A percentile compares a stretch with the other conserved stretches of the same genome.
These are phyloP conservation scores for Drosophila buzzatii DNA, from an alignment of 2,888 invertebrate species.

Conservation along the genomic window DNA sequence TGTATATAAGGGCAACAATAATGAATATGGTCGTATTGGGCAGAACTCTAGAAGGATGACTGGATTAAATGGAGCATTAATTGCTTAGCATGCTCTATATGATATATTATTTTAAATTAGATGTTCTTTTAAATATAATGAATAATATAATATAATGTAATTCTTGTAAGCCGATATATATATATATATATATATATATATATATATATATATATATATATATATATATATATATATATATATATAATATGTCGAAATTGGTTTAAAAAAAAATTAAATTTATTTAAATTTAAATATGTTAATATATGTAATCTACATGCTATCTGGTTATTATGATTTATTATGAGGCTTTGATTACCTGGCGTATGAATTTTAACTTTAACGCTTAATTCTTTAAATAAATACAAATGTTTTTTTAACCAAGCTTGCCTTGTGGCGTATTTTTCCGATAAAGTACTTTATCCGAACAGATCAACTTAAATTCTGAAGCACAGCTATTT, in stretches of 20 bases:
- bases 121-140: background rate
- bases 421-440: no score
- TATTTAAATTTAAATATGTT: background rate
- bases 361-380: background rate
- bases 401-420: background rate
- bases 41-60: constrained; percentile 4
- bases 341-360: background rate
- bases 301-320: background rate
- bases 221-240: background rate
- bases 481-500: no score
- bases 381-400: background rate
- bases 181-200: background rate
- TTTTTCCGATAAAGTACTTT: no score
- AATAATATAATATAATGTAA: background rate
- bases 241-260: no score
- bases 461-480: no score
- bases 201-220: background rate
- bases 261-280: background rate
- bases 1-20: background rate
- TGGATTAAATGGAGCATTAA: constrained; percentile 14
- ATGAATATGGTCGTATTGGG: constrained; percentile 9
- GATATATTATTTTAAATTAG: background rate
- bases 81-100: background rate
- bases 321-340: background rate
- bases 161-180: background rate